Conservation (phyloP, 2,797 vertebrate genomes). For the Gambelia wislizenii region DNA sequence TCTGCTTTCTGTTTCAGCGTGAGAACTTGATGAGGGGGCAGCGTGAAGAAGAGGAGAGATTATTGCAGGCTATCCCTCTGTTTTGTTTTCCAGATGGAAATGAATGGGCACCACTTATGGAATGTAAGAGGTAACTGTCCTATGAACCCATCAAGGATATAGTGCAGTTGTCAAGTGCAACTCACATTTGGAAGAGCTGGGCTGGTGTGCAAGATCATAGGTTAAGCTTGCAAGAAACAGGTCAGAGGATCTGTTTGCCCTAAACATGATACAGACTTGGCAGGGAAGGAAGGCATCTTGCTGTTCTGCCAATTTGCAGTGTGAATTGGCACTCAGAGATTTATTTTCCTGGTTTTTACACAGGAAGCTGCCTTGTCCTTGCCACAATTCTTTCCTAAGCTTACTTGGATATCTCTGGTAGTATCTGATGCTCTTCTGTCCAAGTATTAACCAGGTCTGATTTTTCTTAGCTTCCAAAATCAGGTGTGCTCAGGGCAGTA, state of each 20-base stretch:
- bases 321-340: not conserved
- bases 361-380: no score
- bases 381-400: no score
- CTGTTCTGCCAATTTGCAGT: not conserved
- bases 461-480: no score
- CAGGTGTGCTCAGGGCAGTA: no score
- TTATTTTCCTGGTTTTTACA: not conserved
- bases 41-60: constrained; percentile 92
- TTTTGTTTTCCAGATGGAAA: constrained; percentile 96
- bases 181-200: not conserved
- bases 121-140: constrained; percentile 87
- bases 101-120: constrained; percentile 86
- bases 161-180: not conserved
- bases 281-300: not conserved
- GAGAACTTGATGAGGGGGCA: constrained; percentile 89
- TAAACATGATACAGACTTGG: not conserved
- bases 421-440: no score
- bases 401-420: not conserved
- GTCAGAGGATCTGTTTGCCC: not conserved
- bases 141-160: not conserved
- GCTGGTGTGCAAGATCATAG: not conserved
- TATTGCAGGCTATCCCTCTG: constrained; percentile 90
- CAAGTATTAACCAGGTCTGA: no score
- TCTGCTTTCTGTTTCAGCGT: constrained; percentile 72
- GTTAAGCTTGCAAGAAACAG: not conserved